A percentile compares a stretch with the other conserved stretches of the same genome.
phyloP scores from a whole-genome alignment of 2,888 invertebrate genomes.

The Mystacides longicornis region DNA sequence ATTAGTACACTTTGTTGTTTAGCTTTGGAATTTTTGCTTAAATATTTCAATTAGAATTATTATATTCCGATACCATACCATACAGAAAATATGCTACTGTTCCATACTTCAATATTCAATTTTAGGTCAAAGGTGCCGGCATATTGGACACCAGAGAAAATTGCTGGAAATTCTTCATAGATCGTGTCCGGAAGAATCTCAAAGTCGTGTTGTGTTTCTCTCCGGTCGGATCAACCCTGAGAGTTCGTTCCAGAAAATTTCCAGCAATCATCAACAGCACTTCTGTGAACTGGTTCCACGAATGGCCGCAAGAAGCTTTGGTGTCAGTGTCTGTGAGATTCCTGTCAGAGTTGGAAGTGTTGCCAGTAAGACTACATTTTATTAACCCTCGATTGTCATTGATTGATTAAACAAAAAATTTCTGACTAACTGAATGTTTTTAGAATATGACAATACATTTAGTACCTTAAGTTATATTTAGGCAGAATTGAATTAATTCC shows the following conservation, averaged over 20 bases:
- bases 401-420: no score
- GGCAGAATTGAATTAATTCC: no score
- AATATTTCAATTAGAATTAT: no score
- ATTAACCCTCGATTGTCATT: no score
- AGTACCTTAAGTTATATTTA: no score
- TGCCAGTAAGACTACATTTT: constrained; percentile 60
- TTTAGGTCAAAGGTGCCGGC: constrained; percentile 74
- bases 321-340: constrained; percentile 89
- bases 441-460: no score
- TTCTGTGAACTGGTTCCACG: constrained; percentile 96
- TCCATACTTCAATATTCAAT: no score
- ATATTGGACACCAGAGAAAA: constrained; percentile 88
- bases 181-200: constrained; percentile 81
- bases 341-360: constrained; percentile 67
- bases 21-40: no score
- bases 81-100: no score
- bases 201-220: constrained; percentile 96
- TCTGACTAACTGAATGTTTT: no score
- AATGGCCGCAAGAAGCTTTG: constrained; percentile 96
- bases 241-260: constrained; percentile 89
- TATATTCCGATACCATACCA: no score
- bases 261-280: constrained; percentile 94
- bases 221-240: constrained; percentile 88
- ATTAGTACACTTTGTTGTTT: no score
- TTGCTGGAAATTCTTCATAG: constrained; percentile 97